These are phyloP conservation scores for Elgaria multicarinata DNA, from an alignment of 2,113 vertebrate species.

Conservation along the genomic window DNA sequence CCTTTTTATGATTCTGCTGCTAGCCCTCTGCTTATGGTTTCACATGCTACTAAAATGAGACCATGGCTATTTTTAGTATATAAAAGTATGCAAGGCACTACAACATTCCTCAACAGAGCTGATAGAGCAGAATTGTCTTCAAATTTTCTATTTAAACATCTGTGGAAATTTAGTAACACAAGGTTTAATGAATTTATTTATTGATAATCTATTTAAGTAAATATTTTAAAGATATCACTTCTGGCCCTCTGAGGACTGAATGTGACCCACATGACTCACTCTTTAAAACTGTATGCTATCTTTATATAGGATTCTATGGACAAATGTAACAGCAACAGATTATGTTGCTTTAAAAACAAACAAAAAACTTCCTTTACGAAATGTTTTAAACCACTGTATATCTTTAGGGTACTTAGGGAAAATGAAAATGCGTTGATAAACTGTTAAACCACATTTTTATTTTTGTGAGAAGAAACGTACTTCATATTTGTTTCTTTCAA, in stretches of 20 bases:
- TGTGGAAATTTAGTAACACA: slow-evolving; percentile 10
- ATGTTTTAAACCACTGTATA: slow-evolving; percentile 10
- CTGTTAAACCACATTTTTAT: background rate
- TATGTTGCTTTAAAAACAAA: background rate
- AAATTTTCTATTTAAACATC: slow-evolving; percentile 36
- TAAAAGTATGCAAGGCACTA: slow-evolving; percentile 62
- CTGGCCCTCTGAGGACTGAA: background rate
- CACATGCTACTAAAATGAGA: slow-evolving; percentile 53
- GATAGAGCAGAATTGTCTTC: slow-evolving; percentile 8
- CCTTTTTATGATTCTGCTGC: slow-evolving; percentile 48
- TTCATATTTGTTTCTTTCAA: background rate
- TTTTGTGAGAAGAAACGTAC: background rate
- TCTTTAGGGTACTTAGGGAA: background rate
- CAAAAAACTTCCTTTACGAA: background rate
- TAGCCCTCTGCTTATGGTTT: slow-evolving; percentile 56
- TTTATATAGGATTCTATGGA: slow-evolving; percentile 1
- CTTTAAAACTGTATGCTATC: background rate
- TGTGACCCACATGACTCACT: background rate
- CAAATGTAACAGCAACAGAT: background rate
- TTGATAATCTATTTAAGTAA: slow-evolving; percentile 26
- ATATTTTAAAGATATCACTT: slow-evolving; percentile 33
- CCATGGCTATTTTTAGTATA: slow-evolving; percentile 58
- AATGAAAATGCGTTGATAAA: background rate
- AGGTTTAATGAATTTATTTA: slow-evolving; percentile 43
- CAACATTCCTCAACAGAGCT: slow-evolving; percentile 46